Base-by-base conservation (phyloP, 2,113 vertebrate species). In the Aramus guarauna region DNA sequence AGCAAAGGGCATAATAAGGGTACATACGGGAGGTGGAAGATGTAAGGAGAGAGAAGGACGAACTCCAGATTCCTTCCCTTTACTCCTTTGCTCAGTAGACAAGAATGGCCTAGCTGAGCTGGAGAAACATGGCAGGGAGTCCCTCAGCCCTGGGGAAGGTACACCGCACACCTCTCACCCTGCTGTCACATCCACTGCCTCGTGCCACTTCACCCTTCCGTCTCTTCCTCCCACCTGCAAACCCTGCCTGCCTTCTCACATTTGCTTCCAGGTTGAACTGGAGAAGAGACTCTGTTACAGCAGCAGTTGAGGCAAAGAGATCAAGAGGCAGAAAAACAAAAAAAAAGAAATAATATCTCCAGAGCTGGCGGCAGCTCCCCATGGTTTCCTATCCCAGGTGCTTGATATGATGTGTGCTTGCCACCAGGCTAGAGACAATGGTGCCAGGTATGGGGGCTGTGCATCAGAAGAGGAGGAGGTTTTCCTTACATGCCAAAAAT, bases 401-500 rank as follows among this genome's bases (percentile, higher is more conserved):
- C 56, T 75, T 6, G n/a, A 43, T 48, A n/a, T 0, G 9, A 47
- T n/a, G 60, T 7, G 30, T 39, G 74, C 48, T 85, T 64, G 84
- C 73, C 0, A 2, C 79, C 83, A 81, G 76, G 59, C 67, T 62
- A 89, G 67, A 94, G 76, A 47, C 73, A 77, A 55, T 27, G 76
- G 15, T 90, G 87, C 90, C 92, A 96, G 89, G 30, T 56, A 87
- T 68, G 93, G 91, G 77, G 76, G 73, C 0, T 91, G 91, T 68
- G 84, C 73, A 92, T 81, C 91, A 92, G 52, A 72, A 74, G 77
- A 94, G 32, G 11, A 86, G 90, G 64, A 85, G 89, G 66, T 72
- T 95, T 87, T 90, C 62, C 81, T 75, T 75, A 63, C 73, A 43
- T 5, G 30, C 95, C 94, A 96, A 94, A 96, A 96, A 93, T 78